Percentiles rank a stretch among this genome's conserved stretches.
phyloP scores from a whole-genome alignment of 1,140 invertebrate genomes.

The Neotoxoptera formosana region DNA sequence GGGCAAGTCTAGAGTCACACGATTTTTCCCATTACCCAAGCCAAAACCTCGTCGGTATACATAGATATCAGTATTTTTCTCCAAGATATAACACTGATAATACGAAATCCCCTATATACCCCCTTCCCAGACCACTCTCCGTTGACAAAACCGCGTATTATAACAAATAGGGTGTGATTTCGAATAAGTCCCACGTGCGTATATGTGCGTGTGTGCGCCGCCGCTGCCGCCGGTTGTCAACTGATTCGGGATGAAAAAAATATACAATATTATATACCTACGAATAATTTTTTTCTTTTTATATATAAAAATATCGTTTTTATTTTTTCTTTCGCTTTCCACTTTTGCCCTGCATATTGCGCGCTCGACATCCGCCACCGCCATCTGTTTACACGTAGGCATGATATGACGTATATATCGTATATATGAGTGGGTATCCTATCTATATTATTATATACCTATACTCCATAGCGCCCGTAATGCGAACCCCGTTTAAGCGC shows the following conservation, averaged over 20 bases:
- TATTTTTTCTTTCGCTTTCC: background rate
- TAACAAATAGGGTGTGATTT: constrained; percentile 32
- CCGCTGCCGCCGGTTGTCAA: background rate
- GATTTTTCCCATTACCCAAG: constrained; percentile 14
- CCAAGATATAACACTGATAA: background rate
- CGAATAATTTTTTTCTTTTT: background rate
- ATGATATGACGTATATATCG: too few relatives aligned
- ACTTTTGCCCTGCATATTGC: background rate
- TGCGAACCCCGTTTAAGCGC: background rate
- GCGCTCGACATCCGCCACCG: background rate
- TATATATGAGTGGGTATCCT: too few relatives aligned
- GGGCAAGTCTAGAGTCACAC: background rate
- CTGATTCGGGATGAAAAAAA: constrained; percentile 1
- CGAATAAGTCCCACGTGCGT: background rate
- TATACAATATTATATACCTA: background rate
- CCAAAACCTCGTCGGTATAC: background rate
- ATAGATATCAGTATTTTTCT: background rate
- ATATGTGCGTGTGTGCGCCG: background rate
- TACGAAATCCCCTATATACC: background rate
- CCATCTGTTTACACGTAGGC: background rate
- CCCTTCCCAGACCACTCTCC: background rate
- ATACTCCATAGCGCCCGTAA: background rate
- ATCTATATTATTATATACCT: background rate
- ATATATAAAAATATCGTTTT: background rate
- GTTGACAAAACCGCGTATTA: background rate